Conservation (phyloP, 2,888 invertebrate genomes). For the Theodoxus fluviatilis region DNA sequence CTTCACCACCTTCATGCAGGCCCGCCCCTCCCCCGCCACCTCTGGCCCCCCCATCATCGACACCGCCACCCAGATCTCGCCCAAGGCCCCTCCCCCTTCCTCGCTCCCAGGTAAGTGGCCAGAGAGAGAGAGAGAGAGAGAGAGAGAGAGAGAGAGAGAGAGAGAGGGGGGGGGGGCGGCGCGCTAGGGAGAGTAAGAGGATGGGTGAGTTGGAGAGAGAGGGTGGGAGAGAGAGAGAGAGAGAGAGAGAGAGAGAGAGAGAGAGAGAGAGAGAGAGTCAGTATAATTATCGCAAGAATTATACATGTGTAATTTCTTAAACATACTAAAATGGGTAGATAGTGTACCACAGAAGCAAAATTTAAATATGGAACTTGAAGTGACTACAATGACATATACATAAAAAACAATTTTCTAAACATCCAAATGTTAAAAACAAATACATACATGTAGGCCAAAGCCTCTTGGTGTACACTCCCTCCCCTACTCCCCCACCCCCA, state of each 20-base stretch:
- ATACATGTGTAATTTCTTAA: no score
- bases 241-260: background rate
- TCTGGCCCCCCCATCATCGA: background rate
- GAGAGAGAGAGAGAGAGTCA: background rate
- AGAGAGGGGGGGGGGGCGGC: background rate
- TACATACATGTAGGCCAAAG: no score
- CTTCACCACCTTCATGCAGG: constrained; percentile 75
- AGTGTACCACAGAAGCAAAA: no score
- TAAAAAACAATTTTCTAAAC: no score
- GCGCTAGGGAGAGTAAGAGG: background rate
- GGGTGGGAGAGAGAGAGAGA: background rate
- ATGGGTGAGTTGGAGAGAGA: background rate
- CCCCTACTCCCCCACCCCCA: no score
- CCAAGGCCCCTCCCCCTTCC: background rate
- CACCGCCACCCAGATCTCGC: constrained; percentile 13
- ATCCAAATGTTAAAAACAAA: no score
- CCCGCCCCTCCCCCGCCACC: constrained; percentile 54
- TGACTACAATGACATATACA: no score
- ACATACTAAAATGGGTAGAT: no score
- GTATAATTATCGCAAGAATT: no score
- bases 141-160: constrained; percentile 21
- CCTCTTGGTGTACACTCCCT: no score
- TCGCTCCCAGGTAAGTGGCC: background rate
- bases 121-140: constrained; percentile 13
- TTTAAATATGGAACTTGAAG: no score